Conservation (phyloP, 2,797 vertebrate genomes). For the Eulemur albifrons region DNA sequence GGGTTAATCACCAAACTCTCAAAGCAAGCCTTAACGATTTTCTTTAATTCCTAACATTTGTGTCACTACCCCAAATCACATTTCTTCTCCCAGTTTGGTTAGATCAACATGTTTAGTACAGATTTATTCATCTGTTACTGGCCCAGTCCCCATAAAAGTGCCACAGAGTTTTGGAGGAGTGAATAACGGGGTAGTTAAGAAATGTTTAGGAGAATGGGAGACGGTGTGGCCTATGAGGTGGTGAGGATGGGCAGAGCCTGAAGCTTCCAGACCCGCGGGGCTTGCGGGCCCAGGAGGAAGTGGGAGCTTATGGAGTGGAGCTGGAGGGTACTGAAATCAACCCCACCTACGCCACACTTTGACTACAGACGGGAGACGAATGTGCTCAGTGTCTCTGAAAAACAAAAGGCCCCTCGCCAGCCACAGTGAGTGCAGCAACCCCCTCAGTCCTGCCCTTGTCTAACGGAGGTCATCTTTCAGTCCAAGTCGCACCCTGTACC, state of each 20-base stretch:
- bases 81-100: not conserved
- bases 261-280: not conserved
- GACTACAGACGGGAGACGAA: not conserved
- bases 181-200: not conserved
- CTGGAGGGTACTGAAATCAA: not conserved
- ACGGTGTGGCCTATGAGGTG: not conserved
- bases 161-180: not conserved
- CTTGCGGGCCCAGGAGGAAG: not conserved
- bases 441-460: not conserved
- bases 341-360: no score
- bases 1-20: not conserved
- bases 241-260: no score
- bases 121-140: not conserved
- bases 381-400: not conserved
- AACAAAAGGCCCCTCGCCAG: not conserved
- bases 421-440: accelerated
- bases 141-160: not conserved
- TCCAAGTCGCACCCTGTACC: not conserved
- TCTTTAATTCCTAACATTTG: not conserved
- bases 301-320: not conserved
- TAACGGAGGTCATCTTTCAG: not conserved
- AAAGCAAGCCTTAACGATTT: not conserved
- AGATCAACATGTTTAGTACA: not conserved
- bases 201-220: not conserved
- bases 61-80: not conserved